Evolutionary conservation across 1,140 invertebrate species (phyloP), one percentile per base, ranked within the genome.

Genomic region (Leptopilina clavipes): DNA sequence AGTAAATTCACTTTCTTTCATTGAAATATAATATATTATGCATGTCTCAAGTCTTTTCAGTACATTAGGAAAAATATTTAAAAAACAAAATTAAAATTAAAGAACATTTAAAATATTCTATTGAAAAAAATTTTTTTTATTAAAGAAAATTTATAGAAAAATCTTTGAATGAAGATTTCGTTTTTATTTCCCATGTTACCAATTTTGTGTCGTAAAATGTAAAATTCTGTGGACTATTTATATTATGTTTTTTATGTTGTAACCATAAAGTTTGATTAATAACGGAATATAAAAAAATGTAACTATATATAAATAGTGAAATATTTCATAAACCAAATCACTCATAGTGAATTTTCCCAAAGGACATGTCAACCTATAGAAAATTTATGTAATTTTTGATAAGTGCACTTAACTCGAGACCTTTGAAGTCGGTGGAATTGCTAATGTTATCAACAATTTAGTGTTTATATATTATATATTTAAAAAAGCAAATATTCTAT

Each of bases 301-400:
- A 31, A 31, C 25, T 5, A 54, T 19, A 9, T 31, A 6, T 14
- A 25, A 59, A 7, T 2, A 25, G 56, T 12, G 22, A 65, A 65
- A 65, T 31, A 65, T 65, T 65, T 65, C 22, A 65, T 31, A 12
- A 40, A 25, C 10, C 9, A 14, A 5, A 22, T 31, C 12, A 31
- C 22, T 65, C 56, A 31, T 5, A 31, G 22, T 31, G 3, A 37
- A 65, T 11, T 65, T 65, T 65, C 56, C 56, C 56, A 65, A 65
- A 65, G 56, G 56, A 25, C 12, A 11, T 65, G 56, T 25, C 56
- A 14, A 31, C 12, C 1, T 31, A 31, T 65, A 37, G 6, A 31
- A 65, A 65, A 65, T 65, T 65, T 65, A 65, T 65, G 56, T 65
- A 65, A 65, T 65, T 31, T 65, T 22, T 65, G 56, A 65, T 65